These are phyloP conservation scores for Microcebus murinus DNA, from an alignment of 2,113 vertebrate species.

Conservation along the genomic window DNA sequence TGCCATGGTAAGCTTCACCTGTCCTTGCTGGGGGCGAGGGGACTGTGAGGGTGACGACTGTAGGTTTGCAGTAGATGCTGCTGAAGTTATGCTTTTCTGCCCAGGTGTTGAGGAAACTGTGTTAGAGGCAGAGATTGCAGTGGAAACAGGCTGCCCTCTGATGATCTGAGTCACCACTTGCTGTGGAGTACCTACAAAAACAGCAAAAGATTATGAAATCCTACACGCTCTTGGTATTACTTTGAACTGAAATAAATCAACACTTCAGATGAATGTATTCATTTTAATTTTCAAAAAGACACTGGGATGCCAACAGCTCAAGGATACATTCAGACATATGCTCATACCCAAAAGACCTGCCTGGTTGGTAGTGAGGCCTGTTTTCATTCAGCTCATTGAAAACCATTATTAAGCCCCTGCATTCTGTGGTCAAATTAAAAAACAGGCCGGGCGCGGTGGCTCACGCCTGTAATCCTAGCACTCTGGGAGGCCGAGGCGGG, in stretches of 20 bases:
- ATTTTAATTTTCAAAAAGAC: not conserved
- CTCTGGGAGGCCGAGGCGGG: too few relatives aligned
- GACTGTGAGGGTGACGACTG: conserved; percentile 81
- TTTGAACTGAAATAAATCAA: not conserved
- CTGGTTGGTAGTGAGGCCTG: not conserved
- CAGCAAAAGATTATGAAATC: not conserved
- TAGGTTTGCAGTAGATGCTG: conserved; percentile 76
- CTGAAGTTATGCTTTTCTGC: conserved; percentile 85
- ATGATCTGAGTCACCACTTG: conserved; percentile 92
- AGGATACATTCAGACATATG: not conserved
- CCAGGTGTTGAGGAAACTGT: conserved; percentile 82
- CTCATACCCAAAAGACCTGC: not conserved
- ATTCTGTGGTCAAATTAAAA: not conserved
- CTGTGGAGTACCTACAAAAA: conserved; percentile 89
- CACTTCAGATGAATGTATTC: not conserved
- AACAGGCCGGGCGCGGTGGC: too few relatives aligned
- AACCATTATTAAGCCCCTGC: not conserved
- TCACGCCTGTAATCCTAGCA: too few relatives aligned
- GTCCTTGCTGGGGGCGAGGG: conserved; percentile 94
- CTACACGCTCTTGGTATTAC: not conserved
- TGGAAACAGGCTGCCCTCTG: conserved; percentile 89
- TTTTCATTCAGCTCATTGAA: not conserved
- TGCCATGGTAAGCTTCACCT: conserved; percentile 98
- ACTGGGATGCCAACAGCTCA: not conserved
- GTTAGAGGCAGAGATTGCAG: conserved; percentile 85